Evolutionary conservation across 2,888 invertebrate species (phyloP).

Genomic region (Anticlea derivata): DNA sequence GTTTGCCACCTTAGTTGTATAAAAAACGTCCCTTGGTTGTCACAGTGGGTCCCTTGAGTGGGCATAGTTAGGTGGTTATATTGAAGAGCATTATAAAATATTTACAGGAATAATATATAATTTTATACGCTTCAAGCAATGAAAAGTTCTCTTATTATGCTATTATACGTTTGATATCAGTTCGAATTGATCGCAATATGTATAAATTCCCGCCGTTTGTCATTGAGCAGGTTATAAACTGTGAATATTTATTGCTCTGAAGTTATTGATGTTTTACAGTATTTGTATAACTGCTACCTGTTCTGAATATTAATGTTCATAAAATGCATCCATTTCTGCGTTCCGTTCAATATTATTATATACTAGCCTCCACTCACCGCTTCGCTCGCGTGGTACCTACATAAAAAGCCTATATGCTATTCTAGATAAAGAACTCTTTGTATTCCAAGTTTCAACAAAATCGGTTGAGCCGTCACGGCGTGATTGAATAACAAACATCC

Average conservation of each 20-base stretch:
- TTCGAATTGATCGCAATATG: constrained; percentile 37
- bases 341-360: background rate
- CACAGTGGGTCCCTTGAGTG: no score
- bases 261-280: constrained; percentile 42
- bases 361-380: no score
- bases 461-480: no score
- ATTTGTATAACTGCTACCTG: constrained; percentile 41
- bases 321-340: background rate
- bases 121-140: constrained; percentile 3
- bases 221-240: constrained; percentile 48
- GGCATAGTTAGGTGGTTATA: no score
- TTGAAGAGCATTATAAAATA: no score
- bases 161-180: constrained; percentile 21
- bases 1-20: no score
- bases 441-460: no score
- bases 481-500: no score
- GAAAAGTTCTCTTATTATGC: constrained; percentile 20
- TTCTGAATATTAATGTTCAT: constrained; percentile 28
- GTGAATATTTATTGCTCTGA: constrained; percentile 45
- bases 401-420: no score
- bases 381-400: no score
- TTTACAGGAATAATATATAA: background rate
- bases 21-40: no score
- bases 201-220: constrained; percentile 45
- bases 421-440: no score